Percentiles rank a stretch among this genome's conserved stretches.
phyloP scores from a whole-genome alignment of 1,140 invertebrate genomes.

The Bradynema listronoti region DNA sequence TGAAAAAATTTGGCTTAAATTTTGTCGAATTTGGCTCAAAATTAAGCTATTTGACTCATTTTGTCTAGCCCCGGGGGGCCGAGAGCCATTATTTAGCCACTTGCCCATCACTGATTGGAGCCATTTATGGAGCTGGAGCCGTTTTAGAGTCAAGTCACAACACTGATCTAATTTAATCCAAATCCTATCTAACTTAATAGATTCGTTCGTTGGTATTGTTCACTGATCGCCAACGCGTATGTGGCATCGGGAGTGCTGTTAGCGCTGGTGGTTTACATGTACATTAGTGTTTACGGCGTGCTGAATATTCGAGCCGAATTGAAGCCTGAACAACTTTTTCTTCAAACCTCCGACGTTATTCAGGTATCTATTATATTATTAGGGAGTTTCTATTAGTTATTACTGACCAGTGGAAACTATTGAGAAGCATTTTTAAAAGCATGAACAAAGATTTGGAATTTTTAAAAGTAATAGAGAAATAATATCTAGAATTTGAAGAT shows the following conservation, averaged over 20 bases:
- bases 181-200: constrained; percentile 19
- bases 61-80: neutral
- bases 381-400: too few relatives aligned
- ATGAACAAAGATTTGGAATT: too few relatives aligned
- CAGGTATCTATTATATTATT: constrained; percentile 29
- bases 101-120: too few relatives aligned
- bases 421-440: too few relatives aligned
- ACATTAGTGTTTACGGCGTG: constrained; percentile 42
- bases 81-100: too few relatives aligned
- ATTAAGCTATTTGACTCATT: too few relatives aligned
- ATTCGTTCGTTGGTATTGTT: constrained; percentile 42
- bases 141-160: too few relatives aligned
- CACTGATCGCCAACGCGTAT: constrained; percentile 40
- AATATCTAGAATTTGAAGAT: too few relatives aligned
- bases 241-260: constrained; percentile 35
- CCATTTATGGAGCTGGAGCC: too few relatives aligned
- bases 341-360: constrained; percentile 43
- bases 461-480: too few relatives aligned
- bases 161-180: neutral
- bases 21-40: neutral
- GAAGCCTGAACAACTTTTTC: constrained; percentile 50
- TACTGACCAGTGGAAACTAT: too few relatives aligned
- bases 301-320: constrained; percentile 51
- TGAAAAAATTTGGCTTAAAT: neutral
- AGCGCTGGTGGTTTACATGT: constrained; percentile 48